phyloP scores from a whole-genome alignment of 1,140 invertebrate genomes.

The Oppia nitens region DNA sequence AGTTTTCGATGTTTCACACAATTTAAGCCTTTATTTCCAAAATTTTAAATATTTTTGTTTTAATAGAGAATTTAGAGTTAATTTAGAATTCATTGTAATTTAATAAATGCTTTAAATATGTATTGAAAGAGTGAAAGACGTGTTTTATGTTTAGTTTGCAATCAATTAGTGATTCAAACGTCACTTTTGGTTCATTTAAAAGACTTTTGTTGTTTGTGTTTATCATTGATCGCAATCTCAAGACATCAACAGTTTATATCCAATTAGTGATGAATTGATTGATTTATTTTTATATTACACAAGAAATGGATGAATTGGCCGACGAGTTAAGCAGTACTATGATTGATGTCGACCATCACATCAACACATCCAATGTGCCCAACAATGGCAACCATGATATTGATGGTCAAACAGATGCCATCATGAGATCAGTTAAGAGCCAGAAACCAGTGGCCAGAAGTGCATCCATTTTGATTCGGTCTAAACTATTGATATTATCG shows the following conservation, averaged over 20 bases:
- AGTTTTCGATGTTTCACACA: no score
- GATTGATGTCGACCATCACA: not conserved
- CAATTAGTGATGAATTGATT: not conserved
- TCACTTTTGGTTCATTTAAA: not conserved
- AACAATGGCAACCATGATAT: not conserved
- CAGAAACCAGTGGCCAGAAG: slow-evolving; percentile 7
- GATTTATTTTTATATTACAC: not conserved
- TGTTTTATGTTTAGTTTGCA: no score
- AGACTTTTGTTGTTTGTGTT: not conserved
- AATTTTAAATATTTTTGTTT: no score
- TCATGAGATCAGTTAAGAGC: not conserved
- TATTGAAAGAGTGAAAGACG: no score
- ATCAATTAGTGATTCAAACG: no score
- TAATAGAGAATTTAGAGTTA: no score
- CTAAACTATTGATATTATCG: slow-evolving; percentile 7
- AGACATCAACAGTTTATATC: not conserved
- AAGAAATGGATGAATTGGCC: slow-evolving; percentile 8
- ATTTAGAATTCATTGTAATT: no score
- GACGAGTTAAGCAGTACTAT: slow-evolving; percentile 11
- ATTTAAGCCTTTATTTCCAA: no score
- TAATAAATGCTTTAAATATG: no score
- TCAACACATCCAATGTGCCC: not conserved
- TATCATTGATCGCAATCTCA: not conserved
- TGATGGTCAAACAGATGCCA: not conserved
- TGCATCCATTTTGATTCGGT: slow-evolving; percentile 9